These are phyloP conservation scores for Carabus problematicus DNA, from an alignment of 2,888 invertebrate genomes.

Conservation along the genomic window DNA sequence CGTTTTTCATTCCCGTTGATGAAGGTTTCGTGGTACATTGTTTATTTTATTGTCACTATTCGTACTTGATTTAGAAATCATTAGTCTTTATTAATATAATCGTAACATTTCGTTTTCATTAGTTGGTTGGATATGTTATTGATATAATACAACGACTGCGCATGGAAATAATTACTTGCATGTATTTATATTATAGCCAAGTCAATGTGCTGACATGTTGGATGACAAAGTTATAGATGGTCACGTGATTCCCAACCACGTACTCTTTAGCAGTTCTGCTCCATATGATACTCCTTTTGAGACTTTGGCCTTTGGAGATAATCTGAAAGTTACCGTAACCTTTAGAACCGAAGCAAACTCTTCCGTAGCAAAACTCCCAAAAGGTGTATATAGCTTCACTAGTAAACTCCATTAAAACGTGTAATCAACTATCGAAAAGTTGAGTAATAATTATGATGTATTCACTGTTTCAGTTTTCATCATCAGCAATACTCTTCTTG, in stretches of 20 bases:
- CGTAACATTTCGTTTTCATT: not conserved
- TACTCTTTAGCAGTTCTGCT: constrained; percentile 86
- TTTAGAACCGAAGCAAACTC: constrained; percentile 74
- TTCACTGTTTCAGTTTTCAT: constrained; percentile 73
- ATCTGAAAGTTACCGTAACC: constrained; percentile 82
- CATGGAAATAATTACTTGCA: not conserved
- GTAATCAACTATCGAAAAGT: not conserved
- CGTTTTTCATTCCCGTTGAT: constrained; percentile 91
- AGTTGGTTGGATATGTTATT: not conserved
- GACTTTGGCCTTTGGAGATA: constrained; percentile 83
- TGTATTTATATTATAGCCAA: constrained; percentile 61
- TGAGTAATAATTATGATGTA: not conserved
- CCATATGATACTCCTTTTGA: constrained; percentile 75
- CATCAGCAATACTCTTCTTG: constrained; percentile 82
- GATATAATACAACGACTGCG: no score
- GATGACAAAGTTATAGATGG: constrained; percentile 88
- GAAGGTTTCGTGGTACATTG: constrained; percentile 82
- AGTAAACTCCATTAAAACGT: no score
- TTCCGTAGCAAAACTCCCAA: constrained; percentile 17
- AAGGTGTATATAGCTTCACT: constrained; percentile 33
- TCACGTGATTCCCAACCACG: constrained; percentile 86
- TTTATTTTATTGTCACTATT: no score
- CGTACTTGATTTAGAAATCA: not conserved
- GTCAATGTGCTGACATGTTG: constrained; percentile 75
- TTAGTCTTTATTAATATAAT: not conserved